Evolutionary conservation across 2,113 vertebrate species (phyloP).

Genomic region (Piliocolobus tephrosceles): DNA sequence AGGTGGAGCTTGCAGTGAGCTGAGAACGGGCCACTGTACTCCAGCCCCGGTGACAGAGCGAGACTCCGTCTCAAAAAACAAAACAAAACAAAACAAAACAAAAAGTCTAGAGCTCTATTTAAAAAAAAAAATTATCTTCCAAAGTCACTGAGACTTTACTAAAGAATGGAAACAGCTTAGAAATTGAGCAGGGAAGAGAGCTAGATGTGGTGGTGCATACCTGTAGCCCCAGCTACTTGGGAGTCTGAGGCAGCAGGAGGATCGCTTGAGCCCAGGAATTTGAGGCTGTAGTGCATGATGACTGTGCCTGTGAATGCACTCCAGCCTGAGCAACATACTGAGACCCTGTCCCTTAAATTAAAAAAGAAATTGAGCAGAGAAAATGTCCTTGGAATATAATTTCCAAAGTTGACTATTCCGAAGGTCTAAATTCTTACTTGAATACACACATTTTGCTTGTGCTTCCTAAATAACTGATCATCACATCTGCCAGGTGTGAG

Average conservation of each 20-base stretch:
- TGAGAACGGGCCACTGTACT: too few species aligned
- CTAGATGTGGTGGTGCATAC: neutral
- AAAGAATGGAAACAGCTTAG: neutral
- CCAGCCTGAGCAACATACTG: too few species aligned
- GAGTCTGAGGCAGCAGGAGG: neutral
- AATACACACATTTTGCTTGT: neutral
- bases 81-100: too few species aligned
- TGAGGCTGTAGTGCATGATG: neutral
- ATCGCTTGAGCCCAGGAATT: neutral
- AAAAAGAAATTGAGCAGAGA: neutral
- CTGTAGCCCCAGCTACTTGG: neutral
- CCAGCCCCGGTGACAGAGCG: too few species aligned
- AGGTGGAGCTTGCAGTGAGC: too few species aligned
- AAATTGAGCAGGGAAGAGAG: constrained; percentile 1
- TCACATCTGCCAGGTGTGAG: neutral
- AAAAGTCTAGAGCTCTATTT: neutral
- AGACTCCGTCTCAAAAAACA: too few species aligned
- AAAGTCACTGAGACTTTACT: neutral
- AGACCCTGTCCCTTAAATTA: neutral
- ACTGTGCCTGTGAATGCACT: neutral
- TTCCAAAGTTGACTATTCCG: neutral
- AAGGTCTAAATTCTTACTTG: neutral
- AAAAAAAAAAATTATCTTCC: neutral
- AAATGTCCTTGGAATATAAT: neutral
- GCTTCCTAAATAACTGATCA: neutral